A percentile compares a stretch with the other conserved stretches of the same genome.
Evolutionary conservation across 2,113 vertebrate species (phyloP).

Genomic region (Callipepla squamata): DNA sequence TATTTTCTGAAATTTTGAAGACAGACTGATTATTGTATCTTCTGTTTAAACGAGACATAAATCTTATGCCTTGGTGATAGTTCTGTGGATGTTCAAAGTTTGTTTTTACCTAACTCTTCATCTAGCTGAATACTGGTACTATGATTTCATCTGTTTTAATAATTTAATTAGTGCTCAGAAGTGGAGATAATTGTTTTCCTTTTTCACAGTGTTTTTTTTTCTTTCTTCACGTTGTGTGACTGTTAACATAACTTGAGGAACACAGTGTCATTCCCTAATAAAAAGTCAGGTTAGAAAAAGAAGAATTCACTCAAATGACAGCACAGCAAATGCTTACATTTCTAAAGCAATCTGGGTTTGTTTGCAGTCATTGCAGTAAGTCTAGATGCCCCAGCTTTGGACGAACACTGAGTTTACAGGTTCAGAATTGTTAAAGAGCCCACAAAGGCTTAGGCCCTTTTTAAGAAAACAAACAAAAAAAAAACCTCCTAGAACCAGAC

Average conservation of each 20-base stretch:
- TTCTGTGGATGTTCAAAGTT: not conserved
- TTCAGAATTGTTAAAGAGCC: not conserved
- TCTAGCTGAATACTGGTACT: not conserved
- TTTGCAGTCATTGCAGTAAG: not conserved
- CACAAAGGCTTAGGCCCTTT: not conserved
- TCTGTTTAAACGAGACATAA: not conserved
- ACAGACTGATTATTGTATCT: not conserved
- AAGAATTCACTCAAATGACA: not conserved
- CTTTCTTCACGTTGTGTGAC: not conserved
- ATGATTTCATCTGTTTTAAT: not conserved
- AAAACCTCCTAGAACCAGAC: not conserved
- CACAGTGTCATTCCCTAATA: not conserved
- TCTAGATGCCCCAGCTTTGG: not conserved
- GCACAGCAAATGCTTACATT: rapidly evolving
- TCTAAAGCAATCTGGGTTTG: not conserved
- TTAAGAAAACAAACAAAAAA: not conserved
- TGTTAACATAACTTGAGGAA: not conserved
- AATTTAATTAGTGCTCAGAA: not conserved
- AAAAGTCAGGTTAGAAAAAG: not conserved
- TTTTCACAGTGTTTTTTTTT: not conserved
- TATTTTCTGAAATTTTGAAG: not conserved
- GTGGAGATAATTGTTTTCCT: not conserved
- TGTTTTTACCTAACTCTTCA: not conserved
- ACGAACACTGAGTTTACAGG: not conserved
- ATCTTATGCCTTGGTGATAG: not conserved